phyloP scores from a whole-genome alignment of 1,140 invertebrate species.

The Phymorhynchus buccinoides region DNA sequence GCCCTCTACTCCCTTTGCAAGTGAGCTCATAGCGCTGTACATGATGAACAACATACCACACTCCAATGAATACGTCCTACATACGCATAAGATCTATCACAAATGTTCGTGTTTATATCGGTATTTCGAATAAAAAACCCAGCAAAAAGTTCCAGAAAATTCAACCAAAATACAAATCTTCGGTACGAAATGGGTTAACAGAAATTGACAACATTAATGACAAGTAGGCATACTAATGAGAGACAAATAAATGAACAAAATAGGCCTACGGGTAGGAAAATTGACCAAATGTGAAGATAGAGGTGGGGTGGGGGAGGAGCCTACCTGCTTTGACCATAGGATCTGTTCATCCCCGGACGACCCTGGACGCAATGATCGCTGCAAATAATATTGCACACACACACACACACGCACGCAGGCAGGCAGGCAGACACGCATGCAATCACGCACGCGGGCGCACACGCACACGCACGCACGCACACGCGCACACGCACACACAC shows the following conservation, averaged over 20 bases:
- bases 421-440: neutral
- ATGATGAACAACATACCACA: too few species aligned
- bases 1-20: too few species aligned
- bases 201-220: neutral
- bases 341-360: neutral
- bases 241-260: too few species aligned
- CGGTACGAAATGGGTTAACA: too few species aligned
- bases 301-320: neutral
- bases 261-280: neutral
- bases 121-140: too few species aligned
- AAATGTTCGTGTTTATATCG: too few species aligned
- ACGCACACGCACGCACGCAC: constrained; percentile 2
- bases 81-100: too few species aligned
- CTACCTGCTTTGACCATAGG: neutral
- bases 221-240: neutral
- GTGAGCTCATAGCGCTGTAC: too few species aligned
- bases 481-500: constrained; percentile 2
- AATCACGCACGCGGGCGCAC: neutral
- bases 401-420: neutral
- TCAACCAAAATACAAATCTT: too few species aligned
- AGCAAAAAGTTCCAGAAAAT: too few species aligned
- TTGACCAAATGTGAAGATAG: neutral
- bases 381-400: neutral
- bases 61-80: too few species aligned
- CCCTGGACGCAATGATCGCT: neutral